These are phyloP conservation scores for Halcyon smyrnensis DNA, from an alignment of 2,797 vertebrate species.

Conservation along the genomic window DNA sequence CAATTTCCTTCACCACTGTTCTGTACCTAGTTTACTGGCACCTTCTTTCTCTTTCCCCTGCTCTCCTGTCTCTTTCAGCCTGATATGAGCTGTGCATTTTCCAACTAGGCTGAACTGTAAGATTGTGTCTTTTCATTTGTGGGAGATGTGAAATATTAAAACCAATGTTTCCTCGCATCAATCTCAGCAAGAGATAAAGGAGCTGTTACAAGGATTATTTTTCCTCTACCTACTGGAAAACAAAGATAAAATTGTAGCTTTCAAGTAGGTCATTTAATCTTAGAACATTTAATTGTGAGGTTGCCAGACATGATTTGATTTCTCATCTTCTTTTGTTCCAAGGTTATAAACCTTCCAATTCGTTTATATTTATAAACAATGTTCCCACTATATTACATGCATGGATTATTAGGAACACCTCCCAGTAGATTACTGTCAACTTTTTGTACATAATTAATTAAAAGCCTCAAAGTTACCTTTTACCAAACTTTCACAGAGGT, in stretches of 20 bases:
- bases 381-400: conserved; percentile 69
- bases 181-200: conserved; percentile 30
- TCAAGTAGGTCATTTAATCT: conserved; percentile 75
- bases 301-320: conserved; percentile 69
- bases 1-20: neutral
- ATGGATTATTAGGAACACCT: conserved; percentile 76
- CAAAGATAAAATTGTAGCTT: conserved; percentile 77
- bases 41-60: neutral
- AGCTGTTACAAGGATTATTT: conserved; percentile 51
- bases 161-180: neutral
- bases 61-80: neutral
- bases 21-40: neutral
- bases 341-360: conserved; percentile 75
- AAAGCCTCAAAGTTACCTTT: conserved; percentile 75
- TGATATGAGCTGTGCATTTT: neutral
- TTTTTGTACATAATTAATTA: conserved; percentile 81
- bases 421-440: conserved; percentile 71
- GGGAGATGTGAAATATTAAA: conserved; percentile 56
- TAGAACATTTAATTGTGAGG: conserved; percentile 71
- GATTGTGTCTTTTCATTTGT: conserved; percentile 35
- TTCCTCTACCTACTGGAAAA: conserved; percentile 60
- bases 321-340: conserved; percentile 75
- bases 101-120: neutral
- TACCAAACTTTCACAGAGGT: conserved; percentile 75
- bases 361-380: conserved; percentile 79